phyloP scores from a whole-genome alignment of 1,140 invertebrate genomes.

The Teleopsis dalmanni region DNA sequence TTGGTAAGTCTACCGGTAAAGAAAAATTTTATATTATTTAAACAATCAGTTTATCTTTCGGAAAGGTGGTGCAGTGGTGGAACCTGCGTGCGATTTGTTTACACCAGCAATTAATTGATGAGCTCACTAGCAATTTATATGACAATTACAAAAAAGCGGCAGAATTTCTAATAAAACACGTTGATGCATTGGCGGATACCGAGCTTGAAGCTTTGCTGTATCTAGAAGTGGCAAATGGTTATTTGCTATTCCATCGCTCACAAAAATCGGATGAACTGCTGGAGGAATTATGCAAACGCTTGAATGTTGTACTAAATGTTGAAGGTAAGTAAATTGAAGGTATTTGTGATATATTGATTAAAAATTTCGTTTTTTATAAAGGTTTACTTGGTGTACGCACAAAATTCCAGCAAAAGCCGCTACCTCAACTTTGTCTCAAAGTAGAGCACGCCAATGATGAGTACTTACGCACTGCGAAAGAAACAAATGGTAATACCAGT shows the following conservation, averaged over 20 bases:
- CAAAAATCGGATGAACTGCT: slow-evolving; percentile 61
- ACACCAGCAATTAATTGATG: slow-evolving; percentile 68
- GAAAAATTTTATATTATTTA: not conserved
- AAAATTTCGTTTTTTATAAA: slow-evolving; percentile 19
- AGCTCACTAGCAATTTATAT: slow-evolving; percentile 58
- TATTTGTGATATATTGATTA: slow-evolving; percentile 4
- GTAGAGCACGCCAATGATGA: slow-evolving; percentile 31
- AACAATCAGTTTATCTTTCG: not conserved
- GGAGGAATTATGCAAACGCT: slow-evolving; percentile 51
- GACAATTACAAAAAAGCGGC: slow-evolving; percentile 54
- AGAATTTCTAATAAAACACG: slow-evolving; percentile 47
- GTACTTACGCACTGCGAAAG: slow-evolving; percentile 42
- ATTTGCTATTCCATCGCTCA: slow-evolving; percentile 66
- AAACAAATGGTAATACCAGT: slow-evolving; percentile 44
- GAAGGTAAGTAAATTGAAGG: slow-evolving; percentile 20
- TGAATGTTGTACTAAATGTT: slow-evolving; percentile 57
- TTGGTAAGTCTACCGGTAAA: slow-evolving; percentile 31
- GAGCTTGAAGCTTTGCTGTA: slow-evolving; percentile 57
- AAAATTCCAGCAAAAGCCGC: slow-evolving; percentile 71
- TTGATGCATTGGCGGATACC: slow-evolving; percentile 39
- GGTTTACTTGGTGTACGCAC: slow-evolving; percentile 83
- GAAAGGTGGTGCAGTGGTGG: slow-evolving; percentile 57
- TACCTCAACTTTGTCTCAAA: slow-evolving; percentile 70
- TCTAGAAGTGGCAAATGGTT: slow-evolving; percentile 67
- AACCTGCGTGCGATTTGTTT: slow-evolving; percentile 59